Base-by-base conservation (phyloP, 2,888 invertebrate species). In the Strigamia maritima region DNA sequence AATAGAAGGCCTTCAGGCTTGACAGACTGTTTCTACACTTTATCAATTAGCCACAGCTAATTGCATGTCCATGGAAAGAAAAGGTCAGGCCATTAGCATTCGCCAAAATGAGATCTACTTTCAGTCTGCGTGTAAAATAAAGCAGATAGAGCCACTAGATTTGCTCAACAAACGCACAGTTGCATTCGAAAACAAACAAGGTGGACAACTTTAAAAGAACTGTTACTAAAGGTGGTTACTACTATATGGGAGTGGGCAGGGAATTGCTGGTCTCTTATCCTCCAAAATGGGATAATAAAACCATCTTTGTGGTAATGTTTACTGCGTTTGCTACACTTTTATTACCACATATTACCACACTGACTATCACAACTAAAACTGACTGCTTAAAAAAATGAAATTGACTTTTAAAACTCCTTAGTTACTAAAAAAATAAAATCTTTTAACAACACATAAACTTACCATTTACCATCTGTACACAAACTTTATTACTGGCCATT, bases 21-120 rank as follows among this genome's bases (percentile, higher is more conserved):
- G 65, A 65, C 65, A 65, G 65, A 35, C 75, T 75, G 75, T 75
- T 75, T 75, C 75, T 75, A 75, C 35, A 75, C 75, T 75, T 75
- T 75, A 75, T 75, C 75, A 75, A 75, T 75, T 75, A 75, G 75
- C 40, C 40, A 40, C 40, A 75, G 75, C 75, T 75, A 75, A 75
- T 75, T 75, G 75, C 75, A 75, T 35, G 75, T 75, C 65, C 65
- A 40, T 75, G 75, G 75, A 75, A 40, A 75, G 75, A 75, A 35
- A 22, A 75, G 75, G 65, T 65, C 65, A 75, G 75, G 19, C 75
- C 75, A 75, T 75, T 75, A 75, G 75, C 38, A 75, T 75, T 28
- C 28, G 12, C 65, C 65, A 65, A 28, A 65, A 65, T 65, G 65
- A 65, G 65, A 65, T 65, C 65, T 26, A 65, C 65, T 28, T 24